Evolutionary conservation across 2,797 vertebrate species (phyloP).

Genomic region (Sebastes vulpes): DNA sequence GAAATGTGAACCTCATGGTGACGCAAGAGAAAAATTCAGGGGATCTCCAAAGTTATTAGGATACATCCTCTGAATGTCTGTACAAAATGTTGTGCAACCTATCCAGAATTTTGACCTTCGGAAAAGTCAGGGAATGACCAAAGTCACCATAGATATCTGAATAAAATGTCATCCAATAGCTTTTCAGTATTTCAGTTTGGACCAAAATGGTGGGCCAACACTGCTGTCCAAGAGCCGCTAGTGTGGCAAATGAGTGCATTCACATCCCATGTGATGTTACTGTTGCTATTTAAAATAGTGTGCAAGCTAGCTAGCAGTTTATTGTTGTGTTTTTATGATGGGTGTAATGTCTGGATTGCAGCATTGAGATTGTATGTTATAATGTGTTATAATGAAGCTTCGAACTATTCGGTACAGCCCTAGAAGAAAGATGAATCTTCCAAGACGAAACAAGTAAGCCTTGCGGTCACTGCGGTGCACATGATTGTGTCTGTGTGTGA

Average conservation of each 20-base stretch:
- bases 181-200: background rate
- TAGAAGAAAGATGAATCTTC: background rate
- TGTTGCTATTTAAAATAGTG: background rate
- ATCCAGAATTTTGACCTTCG: background rate
- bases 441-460: conserved; percentile 1
- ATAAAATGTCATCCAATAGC: background rate
- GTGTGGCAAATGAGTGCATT: background rate
- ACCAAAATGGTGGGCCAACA: background rate
- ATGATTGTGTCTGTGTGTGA: conserved; percentile 24
- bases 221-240: background rate
- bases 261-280: background rate
- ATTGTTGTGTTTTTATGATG: background rate
- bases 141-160: background rate
- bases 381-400: background rate
- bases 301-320: background rate
- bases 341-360: background rate
- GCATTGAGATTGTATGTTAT: background rate
- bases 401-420: background rate
- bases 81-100: background rate
- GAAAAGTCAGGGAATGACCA: background rate
- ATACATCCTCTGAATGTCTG: background rate
- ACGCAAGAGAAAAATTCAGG: too few relatives aligned
- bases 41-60: background rate
- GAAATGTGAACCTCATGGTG: background rate
- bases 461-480: conserved; percentile 10